phyloP scores from a whole-genome alignment of 2,113 vertebrate genomes.

The Chaetura pelagica region DNA sequence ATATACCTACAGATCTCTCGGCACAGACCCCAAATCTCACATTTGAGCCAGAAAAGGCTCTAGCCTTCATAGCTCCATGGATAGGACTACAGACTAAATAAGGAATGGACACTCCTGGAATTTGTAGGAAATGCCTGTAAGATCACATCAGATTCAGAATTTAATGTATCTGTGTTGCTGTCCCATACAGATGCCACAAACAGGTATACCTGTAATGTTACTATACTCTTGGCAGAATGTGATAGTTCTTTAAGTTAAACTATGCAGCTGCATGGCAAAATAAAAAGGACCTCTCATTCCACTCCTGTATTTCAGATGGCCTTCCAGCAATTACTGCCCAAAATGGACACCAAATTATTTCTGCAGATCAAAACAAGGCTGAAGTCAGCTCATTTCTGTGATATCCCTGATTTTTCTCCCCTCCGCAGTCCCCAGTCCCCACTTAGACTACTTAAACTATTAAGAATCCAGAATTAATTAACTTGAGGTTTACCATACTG shows the following conservation, averaged over 20 bases:
- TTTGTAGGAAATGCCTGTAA: not conserved
- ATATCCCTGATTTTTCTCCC: not conserved
- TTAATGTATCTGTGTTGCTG: not conserved
- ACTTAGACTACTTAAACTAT: not conserved
- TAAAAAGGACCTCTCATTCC: not conserved
- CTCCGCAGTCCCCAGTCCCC: too few relatives aligned
- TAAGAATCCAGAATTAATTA: not conserved
- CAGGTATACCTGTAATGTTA: not conserved
- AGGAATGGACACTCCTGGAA: not conserved
- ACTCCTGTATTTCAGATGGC: not conserved
- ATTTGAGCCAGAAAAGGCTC: not conserved
- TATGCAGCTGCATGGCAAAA: not conserved
- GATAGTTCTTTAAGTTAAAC: not conserved
- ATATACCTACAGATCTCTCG: not conserved
- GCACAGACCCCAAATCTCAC: not conserved
- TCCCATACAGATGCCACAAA: not conserved
- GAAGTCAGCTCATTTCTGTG: not conserved
- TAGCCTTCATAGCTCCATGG: accelerated
- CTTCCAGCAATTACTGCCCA: not conserved
- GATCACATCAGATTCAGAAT: not conserved
- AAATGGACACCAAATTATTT: not conserved
- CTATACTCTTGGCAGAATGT: not conserved
- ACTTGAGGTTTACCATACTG: not conserved
- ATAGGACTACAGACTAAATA: not conserved
- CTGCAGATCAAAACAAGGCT: not conserved